Evolutionary conservation across 2,888 invertebrate genomes (phyloP).

Genomic region (Bursaphelenchus okinawaensis): DNA sequence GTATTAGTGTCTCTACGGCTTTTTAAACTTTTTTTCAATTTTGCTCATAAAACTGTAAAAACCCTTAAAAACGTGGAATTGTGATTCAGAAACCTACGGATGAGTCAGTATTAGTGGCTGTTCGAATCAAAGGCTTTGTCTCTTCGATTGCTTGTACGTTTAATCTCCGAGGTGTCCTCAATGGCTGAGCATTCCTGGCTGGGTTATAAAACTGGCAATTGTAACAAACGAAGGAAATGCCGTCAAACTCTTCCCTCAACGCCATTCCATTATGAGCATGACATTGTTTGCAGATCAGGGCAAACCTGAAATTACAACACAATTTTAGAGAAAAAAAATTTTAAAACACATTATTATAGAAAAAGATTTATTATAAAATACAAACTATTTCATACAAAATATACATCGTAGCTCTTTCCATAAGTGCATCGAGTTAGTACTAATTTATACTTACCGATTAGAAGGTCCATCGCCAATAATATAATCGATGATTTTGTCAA

Average conservation of each 20-base stretch:
- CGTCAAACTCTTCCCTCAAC: conserved; percentile 70
- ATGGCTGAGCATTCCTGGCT: conserved; percentile 1
- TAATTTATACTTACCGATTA: conserved; percentile 67
- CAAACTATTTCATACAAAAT: no score
- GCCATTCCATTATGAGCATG: conserved; percentile 87
- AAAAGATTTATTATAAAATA: no score
- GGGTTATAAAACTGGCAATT: conserved; percentile 33
- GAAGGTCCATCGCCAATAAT: conserved; percentile 89
- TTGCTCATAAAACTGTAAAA: no score
- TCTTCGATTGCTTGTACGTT: background rate
- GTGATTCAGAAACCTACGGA: no score
- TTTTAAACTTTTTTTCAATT: no score
- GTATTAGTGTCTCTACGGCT: no score
- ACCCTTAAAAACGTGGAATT: no score
- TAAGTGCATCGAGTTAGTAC: no score
- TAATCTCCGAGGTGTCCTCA: background rate
- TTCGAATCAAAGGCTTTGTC: conserved; percentile 3
- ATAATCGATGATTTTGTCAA: conserved; percentile 87
- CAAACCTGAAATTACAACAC: conserved; percentile 65
- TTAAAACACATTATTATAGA: no score
- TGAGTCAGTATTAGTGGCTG: conserved; percentile 10
- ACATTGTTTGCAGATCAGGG: conserved; percentile 85
- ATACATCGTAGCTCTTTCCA: no score
- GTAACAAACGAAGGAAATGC: conserved; percentile 71
- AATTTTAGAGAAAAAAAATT: background rate